Conservation (phyloP, 2,113 vertebrate species). For the Osmerus mordax region DNA sequence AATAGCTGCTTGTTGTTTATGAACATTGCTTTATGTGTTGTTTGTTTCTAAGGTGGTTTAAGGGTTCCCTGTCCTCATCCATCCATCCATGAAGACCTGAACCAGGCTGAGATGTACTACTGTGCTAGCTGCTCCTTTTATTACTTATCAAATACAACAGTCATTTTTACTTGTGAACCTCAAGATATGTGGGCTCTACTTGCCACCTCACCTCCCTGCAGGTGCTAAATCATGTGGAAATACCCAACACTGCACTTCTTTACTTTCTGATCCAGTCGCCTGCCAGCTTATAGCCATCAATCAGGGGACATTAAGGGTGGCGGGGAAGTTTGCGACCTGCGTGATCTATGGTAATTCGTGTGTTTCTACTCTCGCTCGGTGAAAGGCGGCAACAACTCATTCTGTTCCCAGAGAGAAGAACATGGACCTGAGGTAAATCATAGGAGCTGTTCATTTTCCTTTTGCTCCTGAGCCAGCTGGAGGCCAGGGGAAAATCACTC, state of each 20-base stretch:
- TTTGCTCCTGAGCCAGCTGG: slow-evolving; percentile 50
- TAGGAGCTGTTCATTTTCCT: slow-evolving; percentile 58
- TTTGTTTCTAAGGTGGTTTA: background rate
- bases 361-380: slow-evolving; percentile 38
- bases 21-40: background rate
- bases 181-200: slow-evolving; percentile 1
- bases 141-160: slow-evolving; percentile 20
- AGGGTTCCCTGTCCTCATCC: background rate
- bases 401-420: slow-evolving; percentile 42
- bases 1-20: background rate
- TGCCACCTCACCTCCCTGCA: background rate
- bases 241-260: slow-evolving; percentile 18
- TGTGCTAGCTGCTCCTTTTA: background rate
- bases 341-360: slow-evolving; percentile 36
- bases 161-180: slow-evolving; percentile 6
- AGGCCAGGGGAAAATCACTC: slow-evolving; percentile 53
- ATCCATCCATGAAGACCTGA: background rate
- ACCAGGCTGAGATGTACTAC: background rate
- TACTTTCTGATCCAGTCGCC: slow-evolving; percentile 13
- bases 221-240: slow-evolving; percentile 19
- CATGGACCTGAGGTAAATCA: slow-evolving; percentile 63
- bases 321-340: slow-evolving; percentile 26
- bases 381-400: slow-evolving; percentile 52
- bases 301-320: slow-evolving; percentile 5
- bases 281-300: slow-evolving; percentile 25